phyloP scores from a whole-genome alignment of 92 coral and sea anemone species.

The Virgularia gustaviana region DNA sequence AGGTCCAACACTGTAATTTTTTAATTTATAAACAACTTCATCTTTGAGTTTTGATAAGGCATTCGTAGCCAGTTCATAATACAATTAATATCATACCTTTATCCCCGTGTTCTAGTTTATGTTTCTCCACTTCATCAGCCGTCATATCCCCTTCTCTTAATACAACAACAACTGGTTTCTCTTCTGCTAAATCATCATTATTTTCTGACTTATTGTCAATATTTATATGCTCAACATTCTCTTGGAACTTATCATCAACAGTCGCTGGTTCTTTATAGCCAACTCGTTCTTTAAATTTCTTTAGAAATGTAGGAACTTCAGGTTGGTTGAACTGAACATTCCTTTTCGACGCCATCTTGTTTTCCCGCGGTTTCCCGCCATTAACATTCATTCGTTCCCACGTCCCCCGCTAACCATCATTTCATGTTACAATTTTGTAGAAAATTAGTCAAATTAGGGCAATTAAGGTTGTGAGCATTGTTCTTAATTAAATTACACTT shows the following conservation, averaged over 20 bases:
- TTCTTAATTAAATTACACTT: no score
- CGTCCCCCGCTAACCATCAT: no score
- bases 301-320: constrained; percentile 79
- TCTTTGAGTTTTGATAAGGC: no score
- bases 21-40: no score
- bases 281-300: constrained; percentile 74
- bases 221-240: constrained; percentile 42
- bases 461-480: no score
- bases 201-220: constrained; percentile 24
- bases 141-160: constrained; percentile 64
- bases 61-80: no score
- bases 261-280: constrained; percentile 78
- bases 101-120: constrained; percentile 30
- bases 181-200: constrained; percentile 65
- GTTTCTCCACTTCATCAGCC: constrained; percentile 68
- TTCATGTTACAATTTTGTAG: no score
- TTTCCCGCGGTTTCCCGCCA: no score
- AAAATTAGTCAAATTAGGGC: no score
- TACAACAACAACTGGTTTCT: constrained; percentile 84
- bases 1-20: no score
- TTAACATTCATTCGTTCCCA: no score
- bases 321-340: constrained; percentile 47
- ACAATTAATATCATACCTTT: neutral
- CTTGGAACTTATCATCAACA: constrained; percentile 62
- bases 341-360: constrained; percentile 32